Evolutionary conservation across 2,113 vertebrate species (phyloP).

Genomic region (Lepus timidus): DNA sequence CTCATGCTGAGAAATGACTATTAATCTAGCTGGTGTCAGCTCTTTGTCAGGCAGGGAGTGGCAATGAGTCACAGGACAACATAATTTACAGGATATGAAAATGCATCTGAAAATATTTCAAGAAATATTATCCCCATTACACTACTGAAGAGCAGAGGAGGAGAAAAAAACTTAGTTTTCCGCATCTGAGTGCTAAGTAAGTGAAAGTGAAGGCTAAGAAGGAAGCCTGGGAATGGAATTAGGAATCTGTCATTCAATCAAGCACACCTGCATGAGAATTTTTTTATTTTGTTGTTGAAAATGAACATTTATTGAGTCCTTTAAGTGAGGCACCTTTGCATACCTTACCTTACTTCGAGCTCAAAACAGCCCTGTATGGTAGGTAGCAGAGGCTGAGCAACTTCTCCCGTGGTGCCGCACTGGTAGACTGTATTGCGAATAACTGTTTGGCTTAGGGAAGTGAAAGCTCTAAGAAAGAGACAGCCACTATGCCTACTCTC

Average conservation of each 20-base stretch:
- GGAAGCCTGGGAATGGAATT: conserved; percentile 46
- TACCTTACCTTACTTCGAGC: too few relatives aligned
- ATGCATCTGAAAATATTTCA: conserved; percentile 29
- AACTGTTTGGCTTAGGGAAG: too few relatives aligned
- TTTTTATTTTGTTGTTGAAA: not conserved
- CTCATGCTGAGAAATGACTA: not conserved
- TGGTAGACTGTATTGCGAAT: too few relatives aligned
- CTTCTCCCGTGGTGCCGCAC: too few relatives aligned
- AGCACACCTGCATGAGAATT: conserved; percentile 69
- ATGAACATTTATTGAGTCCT: too few relatives aligned
- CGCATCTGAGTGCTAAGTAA: not conserved
- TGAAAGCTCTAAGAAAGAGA: too few relatives aligned
- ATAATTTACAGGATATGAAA: conserved; percentile 18
- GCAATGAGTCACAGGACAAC: not conserved
- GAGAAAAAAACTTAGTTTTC: not conserved
- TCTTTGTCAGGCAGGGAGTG: not conserved
- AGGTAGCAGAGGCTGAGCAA: too few relatives aligned
- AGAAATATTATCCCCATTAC: not conserved
- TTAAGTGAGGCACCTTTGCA: too few relatives aligned
- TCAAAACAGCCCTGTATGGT: too few relatives aligned
- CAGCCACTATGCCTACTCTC: too few relatives aligned
- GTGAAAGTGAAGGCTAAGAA: conserved; percentile 15
- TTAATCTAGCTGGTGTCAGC: not conserved
- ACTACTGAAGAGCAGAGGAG: conserved; percentile 22
- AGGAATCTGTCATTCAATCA: conserved; percentile 35